These are phyloP conservation scores for Thaumatotibia leucotreta DNA, from an alignment of 1,140 invertebrate species.

Conservation along the genomic window DNA sequence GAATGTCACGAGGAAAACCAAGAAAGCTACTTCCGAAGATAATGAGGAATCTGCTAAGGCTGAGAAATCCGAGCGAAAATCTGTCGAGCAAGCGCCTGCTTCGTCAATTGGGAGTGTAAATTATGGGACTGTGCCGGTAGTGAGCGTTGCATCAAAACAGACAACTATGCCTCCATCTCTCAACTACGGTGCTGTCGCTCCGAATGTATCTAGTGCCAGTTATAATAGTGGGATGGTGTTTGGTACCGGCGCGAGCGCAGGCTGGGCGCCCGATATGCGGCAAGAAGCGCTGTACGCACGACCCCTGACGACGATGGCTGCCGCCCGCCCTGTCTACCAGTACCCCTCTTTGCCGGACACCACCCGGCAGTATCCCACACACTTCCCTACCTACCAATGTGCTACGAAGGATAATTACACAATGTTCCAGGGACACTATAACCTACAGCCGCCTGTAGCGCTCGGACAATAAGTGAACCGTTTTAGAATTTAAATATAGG, in stretches of 20 bases:
- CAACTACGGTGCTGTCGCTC: constrained; percentile 46
- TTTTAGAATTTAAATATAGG: neutral
- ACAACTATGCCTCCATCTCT: constrained; percentile 24
- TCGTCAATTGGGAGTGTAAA: constrained; percentile 49
- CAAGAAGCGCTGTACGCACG: constrained; percentile 49
- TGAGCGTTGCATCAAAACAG: constrained; percentile 35
- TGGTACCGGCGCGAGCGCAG: constrained; percentile 26
- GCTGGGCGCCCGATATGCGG: constrained; percentile 53
- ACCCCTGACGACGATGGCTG: neutral
- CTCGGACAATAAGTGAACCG: constrained; percentile 57
- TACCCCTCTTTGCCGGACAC: neutral
- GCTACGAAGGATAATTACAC: constrained; percentile 70
- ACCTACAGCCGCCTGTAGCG: constrained; percentile 64
- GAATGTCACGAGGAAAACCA: constrained; percentile 75
- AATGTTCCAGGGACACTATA: constrained; percentile 73
- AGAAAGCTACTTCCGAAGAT: constrained; percentile 61
- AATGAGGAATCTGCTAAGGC: constrained; percentile 52
- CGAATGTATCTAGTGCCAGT: constrained; percentile 35
- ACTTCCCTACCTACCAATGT: constrained; percentile 61
- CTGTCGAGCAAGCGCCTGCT: constrained; percentile 15
- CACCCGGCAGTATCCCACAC: constrained; percentile 45
- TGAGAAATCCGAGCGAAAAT: constrained; percentile 33
- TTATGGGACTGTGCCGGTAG: constrained; percentile 50
- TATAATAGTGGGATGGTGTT: constrained; percentile 42
- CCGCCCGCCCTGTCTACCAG: constrained; percentile 51